Evolutionary conservation across 2,888 invertebrate genomes (phyloP).

Genomic region (Hemistola chrysoprasaria): DNA sequence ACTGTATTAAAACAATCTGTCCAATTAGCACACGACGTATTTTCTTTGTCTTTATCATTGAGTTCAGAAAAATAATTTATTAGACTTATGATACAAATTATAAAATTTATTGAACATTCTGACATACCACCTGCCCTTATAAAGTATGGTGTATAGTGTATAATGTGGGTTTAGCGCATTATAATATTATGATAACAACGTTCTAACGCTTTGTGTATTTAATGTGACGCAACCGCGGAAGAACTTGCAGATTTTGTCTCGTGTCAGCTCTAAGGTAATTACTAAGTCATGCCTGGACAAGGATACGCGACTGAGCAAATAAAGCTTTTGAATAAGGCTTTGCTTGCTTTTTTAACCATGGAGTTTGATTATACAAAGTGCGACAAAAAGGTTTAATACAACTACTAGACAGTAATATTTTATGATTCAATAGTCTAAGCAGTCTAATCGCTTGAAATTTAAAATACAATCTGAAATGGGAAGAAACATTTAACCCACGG

Average conservation of each 20-base stretch:
- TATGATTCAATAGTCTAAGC: too few relatives aligned
- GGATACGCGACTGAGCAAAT: constrained; percentile 5
- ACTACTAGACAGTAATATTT: too few relatives aligned
- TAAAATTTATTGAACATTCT: constrained; percentile 25
- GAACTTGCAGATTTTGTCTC: constrained; percentile 24
- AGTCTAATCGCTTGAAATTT: too few relatives aligned
- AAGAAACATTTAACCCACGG: too few relatives aligned
- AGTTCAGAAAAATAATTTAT: not conserved
- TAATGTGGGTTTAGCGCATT: too few relatives aligned
- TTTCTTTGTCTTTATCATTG: constrained; percentile 11
- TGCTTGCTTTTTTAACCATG: too few relatives aligned
- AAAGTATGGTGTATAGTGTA: constrained; percentile 5
- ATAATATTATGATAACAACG: constrained; percentile 20
- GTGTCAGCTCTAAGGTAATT: constrained; percentile 19
- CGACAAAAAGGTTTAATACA: too few relatives aligned
- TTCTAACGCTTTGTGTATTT: constrained; percentile 23
- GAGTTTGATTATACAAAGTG: too few relatives aligned
- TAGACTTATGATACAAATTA: not conserved
- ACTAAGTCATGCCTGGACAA: constrained; percentile 15
- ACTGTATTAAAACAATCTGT: constrained; percentile 9
- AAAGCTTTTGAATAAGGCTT: not conserved
- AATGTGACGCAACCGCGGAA: constrained; percentile 39
- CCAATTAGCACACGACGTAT: too few relatives aligned
- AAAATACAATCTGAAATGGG: too few relatives aligned
- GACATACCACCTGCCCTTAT: constrained; percentile 11